phyloP scores from a whole-genome alignment of 2,797 vertebrate species.

The Galagoides demidoff region DNA sequence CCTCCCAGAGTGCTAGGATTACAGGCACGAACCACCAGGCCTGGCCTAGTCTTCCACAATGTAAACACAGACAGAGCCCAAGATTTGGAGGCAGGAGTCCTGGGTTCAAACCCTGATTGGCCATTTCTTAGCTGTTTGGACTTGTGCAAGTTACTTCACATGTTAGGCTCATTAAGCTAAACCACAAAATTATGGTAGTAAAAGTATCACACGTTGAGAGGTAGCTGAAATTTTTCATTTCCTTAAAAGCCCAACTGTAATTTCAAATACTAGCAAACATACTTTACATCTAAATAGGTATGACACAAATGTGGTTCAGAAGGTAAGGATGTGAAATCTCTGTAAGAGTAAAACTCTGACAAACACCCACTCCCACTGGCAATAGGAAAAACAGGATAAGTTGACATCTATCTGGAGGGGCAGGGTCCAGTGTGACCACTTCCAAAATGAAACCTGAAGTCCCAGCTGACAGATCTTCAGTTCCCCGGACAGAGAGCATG shows the following conservation, averaged over 20 bases:
- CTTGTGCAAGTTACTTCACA: background rate
- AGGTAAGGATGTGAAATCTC: background rate
- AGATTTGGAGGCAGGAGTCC: background rate
- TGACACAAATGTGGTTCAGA: background rate
- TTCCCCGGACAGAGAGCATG: background rate
- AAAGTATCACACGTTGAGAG: background rate
- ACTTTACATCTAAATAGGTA: background rate
- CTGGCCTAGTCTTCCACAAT: background rate
- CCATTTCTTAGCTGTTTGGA: background rate
- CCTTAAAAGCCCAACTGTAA: background rate
- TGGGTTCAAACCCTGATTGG: background rate
- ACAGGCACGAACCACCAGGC: too few species aligned
- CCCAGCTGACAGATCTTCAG: background rate
- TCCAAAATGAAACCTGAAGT: background rate
- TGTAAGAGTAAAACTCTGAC: background rate
- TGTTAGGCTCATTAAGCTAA: background rate
- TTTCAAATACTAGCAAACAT: background rate
- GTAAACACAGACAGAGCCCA: background rate
- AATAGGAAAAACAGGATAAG: background rate
- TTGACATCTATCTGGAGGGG: background rate
- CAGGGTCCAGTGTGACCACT: background rate
- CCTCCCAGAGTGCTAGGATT: too few species aligned
- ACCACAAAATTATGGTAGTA: background rate
- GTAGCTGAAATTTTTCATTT: too few species aligned
- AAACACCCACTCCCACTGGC: background rate